Evolutionary conservation across 2,888 invertebrate genomes (phyloP).

Genomic region (Diarsia rubi): DNA sequence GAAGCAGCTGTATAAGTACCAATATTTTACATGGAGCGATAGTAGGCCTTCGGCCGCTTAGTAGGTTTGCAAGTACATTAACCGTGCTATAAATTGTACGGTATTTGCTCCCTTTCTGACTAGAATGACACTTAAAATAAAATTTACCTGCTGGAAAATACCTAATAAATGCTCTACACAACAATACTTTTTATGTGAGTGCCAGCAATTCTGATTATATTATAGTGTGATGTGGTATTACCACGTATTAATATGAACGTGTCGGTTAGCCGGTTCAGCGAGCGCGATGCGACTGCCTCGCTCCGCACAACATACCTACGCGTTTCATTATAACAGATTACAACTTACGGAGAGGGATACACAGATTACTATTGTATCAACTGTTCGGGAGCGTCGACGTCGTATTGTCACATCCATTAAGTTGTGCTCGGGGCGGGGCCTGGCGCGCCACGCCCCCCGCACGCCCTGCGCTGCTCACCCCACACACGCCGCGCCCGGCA

Average conservation of each 20-base stretch:
- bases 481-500: slow-evolving; percentile 72
- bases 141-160: not conserved
- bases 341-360: slow-evolving; percentile 82
- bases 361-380: slow-evolving; percentile 85
- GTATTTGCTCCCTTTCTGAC: not conserved
- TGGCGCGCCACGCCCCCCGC: slow-evolving; percentile 78
- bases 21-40: not conserved
- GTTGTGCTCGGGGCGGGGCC: slow-evolving; percentile 80
- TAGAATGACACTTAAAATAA: not conserved
- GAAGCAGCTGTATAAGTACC: not conserved
- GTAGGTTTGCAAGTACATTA: not conserved
- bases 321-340: slow-evolving; percentile 74
- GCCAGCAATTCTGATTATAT: not conserved
- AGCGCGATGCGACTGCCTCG: slow-evolving; percentile 21
- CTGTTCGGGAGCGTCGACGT: slow-evolving; percentile 88
- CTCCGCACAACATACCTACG: slow-evolving; percentile 63
- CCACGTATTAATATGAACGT: not conserved
- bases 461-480: slow-evolving; percentile 68
- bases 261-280: slow-evolving; percentile 9
- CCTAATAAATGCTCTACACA: not conserved
- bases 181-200: not conserved
- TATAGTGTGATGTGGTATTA: slow-evolving; percentile 5
- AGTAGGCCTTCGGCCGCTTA: not conserved
- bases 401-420: slow-evolving; percentile 90
- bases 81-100: not conserved